phyloP scores from a whole-genome alignment of 2,113 vertebrate genomes.

The Spermophilus dauricus region DNA sequence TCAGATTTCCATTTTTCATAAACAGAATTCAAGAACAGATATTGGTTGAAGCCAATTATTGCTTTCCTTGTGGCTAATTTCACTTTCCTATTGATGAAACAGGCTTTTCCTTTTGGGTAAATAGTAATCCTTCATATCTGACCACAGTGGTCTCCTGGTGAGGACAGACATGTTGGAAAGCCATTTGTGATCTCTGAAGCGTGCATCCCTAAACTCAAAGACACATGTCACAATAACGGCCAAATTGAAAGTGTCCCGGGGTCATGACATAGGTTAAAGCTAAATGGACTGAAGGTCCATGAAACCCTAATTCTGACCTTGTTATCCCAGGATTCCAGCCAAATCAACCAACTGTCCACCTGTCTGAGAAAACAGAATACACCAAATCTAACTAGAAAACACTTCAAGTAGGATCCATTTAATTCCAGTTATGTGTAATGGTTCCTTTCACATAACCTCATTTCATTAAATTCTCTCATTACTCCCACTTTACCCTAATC shows the following conservation, averaged over 20 bases:
- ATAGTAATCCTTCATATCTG: neutral
- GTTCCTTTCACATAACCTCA: neutral
- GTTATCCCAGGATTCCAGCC: slow-evolving; percentile 47
- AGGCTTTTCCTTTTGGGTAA: neutral
- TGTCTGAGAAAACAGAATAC: neutral
- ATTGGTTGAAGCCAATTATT: neutral
- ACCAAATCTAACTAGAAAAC: neutral
- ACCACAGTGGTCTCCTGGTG: neutral
- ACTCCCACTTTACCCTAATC: neutral
- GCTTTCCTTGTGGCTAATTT: neutral
- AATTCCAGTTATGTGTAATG: neutral
- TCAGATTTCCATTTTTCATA: neutral
- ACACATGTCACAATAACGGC: neutral
- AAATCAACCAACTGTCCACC: slow-evolving; percentile 21
- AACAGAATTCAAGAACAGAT: slow-evolving; percentile 24
- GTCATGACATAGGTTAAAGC: slow-evolving; percentile 53
- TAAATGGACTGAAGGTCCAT: neutral
- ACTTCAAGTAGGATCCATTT: neutral
- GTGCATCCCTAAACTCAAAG: neutral
- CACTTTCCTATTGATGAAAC: slow-evolving; percentile 13
- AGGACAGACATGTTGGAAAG: neutral
- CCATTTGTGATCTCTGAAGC: neutral
- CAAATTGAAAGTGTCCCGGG: neutral
- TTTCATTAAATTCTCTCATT: neutral
- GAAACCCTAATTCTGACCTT: slow-evolving; percentile 36